Evolutionary conservation across 2,888 invertebrate genomes (phyloP), one percentile per base, ranked within the genome.

Genomic region (Microplitis manilae): DNA sequence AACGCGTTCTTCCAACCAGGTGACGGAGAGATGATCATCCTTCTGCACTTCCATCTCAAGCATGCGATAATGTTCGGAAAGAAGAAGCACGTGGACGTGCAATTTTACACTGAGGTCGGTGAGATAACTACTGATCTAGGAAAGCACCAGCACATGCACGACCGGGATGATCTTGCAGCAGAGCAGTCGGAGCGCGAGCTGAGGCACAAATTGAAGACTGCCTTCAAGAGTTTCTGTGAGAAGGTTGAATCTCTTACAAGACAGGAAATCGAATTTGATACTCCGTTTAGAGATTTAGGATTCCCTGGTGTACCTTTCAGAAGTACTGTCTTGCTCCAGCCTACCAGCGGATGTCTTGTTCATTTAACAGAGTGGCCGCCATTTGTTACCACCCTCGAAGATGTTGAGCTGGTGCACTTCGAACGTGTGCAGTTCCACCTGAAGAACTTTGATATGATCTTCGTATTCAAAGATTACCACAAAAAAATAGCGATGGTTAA

Each of bases 91-190:
- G 94, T 97, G 0, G 99, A 99, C 91, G 98, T 99, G 5, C 99
- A 99, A 90, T 99, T 99, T 91, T 99, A 99, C 90, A 99, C 99
- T 0, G 99, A 99, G 91, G 99, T 99, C 74, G 99, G 99, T 85
- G 99, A 99, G 91, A 98, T 99, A 78, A 99, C 99, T 0, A 99
- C 99, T 0, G 99, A 99, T 92, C 92, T 99, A 85, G 99, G 99
- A 67, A 99, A 99, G 90, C 98, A 99, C 90, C 99, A 99, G 89
- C 98, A 99, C 90, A 99, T 99, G 98, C 99, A 99, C 90, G 99
- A 99, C 91, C 93, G 99, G 65, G 99, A 99, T 90, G 99, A 99
- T 91, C 92, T 99, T 78, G 98, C 98, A 0, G 98, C 99, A 6
- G 99, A 99, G 91, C 99, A 99, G 91, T 97, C 98, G 75, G 99